Conservation (phyloP, 2,888 invertebrate species). For the Rhyacophila evoluta region DNA sequence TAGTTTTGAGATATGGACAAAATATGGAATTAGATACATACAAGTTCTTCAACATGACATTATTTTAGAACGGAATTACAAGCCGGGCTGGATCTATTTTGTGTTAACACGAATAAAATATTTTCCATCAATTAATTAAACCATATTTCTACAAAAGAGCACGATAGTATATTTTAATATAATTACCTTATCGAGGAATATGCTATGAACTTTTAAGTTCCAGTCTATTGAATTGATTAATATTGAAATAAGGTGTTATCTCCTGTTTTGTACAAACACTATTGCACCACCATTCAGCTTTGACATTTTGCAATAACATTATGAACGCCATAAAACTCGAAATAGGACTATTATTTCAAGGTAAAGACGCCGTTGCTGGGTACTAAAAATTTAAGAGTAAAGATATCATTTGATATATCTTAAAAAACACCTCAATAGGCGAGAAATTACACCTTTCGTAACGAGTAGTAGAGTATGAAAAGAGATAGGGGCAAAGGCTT, state of each 20-base stretch:
- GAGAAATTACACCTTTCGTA: conserved; percentile 17
- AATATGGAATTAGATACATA: no score
- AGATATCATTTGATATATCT: conserved; percentile 10
- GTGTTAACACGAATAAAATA: no score
- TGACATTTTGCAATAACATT: neutral
- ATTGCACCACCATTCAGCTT: neutral
- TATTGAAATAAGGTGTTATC: neutral
- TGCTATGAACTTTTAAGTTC: no score
- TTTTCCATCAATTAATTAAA: no score
- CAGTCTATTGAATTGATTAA: no score
- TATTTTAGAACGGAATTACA: no score
- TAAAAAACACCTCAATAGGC: conserved; percentile 10
- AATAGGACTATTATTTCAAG: conserved; percentile 1
- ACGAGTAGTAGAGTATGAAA: neutral
- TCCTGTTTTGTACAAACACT: neutral
- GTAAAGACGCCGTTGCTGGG: neutral
- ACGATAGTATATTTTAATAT: no score
- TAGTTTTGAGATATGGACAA: no score
- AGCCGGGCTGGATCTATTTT: no score
- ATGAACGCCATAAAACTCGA: neutral
- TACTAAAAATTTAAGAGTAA: conserved; percentile 1
- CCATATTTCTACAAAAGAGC: no score
- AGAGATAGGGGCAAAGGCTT: conserved; percentile 9
- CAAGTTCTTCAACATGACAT: no score
- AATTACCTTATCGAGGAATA: no score